phyloP scores from a whole-genome alignment of 2,888 invertebrate genomes.

The Lepas anatifera region DNA sequence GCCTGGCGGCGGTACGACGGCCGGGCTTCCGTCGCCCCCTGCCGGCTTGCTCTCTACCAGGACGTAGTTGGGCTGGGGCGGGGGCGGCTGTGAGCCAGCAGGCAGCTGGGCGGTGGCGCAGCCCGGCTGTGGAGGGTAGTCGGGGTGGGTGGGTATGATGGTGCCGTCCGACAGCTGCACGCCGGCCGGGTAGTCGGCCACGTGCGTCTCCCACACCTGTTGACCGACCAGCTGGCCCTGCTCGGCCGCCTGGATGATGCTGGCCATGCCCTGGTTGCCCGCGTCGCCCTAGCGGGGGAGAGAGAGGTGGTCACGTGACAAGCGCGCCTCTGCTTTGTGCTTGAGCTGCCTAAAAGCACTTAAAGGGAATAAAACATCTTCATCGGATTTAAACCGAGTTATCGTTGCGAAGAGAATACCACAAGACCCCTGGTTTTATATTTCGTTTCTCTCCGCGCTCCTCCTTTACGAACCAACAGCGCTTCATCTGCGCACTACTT shows the following conservation, averaged over 20 bases:
- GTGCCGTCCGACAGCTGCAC: slow-evolving; percentile 6
- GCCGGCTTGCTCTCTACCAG: not conserved
- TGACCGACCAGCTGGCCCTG: slow-evolving; percentile 5
- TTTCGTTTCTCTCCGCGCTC: no score
- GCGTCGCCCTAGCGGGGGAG: no score
- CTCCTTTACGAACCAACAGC: no score
- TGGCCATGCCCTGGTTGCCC: not conserved
- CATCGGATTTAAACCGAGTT: no score
- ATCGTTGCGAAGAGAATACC: no score
- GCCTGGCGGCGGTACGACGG: not conserved
- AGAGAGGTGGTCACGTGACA: no score
- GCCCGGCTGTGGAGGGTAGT: not conserved
- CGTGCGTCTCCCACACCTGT: slow-evolving; percentile 9
- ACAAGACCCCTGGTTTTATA: no score
- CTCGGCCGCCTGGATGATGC: not conserved
- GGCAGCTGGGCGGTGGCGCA: not conserved
- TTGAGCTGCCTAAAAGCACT: no score
- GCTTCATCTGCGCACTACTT: no score
- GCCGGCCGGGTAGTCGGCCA: not conserved
- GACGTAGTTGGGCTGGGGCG: not conserved
- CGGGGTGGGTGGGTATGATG: not conserved
- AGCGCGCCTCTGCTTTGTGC: no score
- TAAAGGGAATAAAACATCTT: no score
- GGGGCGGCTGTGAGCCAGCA: not conserved
- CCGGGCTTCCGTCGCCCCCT: no score